Conservation (phyloP, 2,113 vertebrate genomes). For the Semicossyphus pulcher region DNA sequence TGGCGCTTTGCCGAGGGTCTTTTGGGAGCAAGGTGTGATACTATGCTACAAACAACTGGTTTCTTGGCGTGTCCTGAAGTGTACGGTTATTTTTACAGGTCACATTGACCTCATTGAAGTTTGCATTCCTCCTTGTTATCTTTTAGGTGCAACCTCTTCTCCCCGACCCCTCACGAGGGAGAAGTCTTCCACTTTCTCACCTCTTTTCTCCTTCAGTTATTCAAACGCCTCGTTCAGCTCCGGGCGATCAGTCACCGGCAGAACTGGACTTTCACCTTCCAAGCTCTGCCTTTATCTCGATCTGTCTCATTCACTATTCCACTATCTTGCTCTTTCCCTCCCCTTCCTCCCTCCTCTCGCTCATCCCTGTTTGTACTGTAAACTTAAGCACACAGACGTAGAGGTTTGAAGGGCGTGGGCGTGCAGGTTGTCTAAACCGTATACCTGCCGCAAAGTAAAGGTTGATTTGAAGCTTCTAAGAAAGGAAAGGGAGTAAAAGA, state of each 20-base stretch:
- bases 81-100: not conserved
- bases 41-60: not conserved
- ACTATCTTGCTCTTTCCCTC: constrained; percentile 5
- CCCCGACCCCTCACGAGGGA: not conserved
- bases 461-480: not conserved
- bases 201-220: constrained; percentile 5
- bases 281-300: constrained; percentile 33
- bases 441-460: constrained; percentile 15
- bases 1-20: not conserved
- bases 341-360: not conserved
- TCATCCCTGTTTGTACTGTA: constrained; percentile 57
- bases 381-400: constrained; percentile 20
- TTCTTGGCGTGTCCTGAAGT: too few species aligned
- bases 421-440: not conserved
- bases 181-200: not conserved
- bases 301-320: constrained; percentile 34
- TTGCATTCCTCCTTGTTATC: constrained; percentile 59
- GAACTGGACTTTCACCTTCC: constrained; percentile 65
- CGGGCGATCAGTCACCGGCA: constrained; percentile 27
- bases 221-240: not conserved
- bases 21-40: not conserved
- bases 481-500: not conserved
- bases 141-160: not conserved
- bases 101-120: constrained; percentile 32
- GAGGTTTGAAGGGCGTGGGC: not conserved